phyloP scores from a whole-genome alignment of 2,113 vertebrate species.

The Ardeotis arabs region DNA sequence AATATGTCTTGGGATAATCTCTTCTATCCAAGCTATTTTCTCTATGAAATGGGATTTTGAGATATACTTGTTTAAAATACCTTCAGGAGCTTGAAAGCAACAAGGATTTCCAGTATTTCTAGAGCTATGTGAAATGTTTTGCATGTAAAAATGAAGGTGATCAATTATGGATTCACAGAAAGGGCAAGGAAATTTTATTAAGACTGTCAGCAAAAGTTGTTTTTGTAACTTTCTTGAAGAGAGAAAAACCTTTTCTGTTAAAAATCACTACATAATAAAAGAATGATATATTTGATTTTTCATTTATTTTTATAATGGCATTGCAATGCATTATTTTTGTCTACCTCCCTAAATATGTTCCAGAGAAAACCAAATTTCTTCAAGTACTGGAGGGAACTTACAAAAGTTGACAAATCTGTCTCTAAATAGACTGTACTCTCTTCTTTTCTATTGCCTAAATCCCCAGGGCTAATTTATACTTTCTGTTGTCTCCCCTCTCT shows the following conservation, averaged over 20 bases:
- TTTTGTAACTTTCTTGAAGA: neutral
- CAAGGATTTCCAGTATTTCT: conserved; percentile 3
- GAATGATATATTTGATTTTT: neutral
- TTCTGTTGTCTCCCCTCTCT: neutral
- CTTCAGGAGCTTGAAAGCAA: neutral
- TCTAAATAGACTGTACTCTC: neutral
- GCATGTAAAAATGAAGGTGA: neutral
- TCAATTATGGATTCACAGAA: neutral
- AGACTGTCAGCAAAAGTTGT: neutral
- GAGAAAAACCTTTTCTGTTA: neutral
- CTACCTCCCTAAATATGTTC: neutral
- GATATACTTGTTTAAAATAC: neutral
- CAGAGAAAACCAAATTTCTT: neutral
- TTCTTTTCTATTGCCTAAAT: neutral
- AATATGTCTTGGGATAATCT: neutral
- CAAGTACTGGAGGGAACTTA: neutral
- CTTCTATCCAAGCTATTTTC: neutral
- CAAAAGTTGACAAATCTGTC: neutral
- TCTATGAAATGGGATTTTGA: neutral
- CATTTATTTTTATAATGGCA: neutral
- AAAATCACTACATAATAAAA: neutral
- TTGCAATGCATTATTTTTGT: neutral
- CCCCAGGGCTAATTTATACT: neutral
- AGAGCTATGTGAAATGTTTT: neutral
- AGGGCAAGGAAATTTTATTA: neutral